These are phyloP conservation scores for Dipodomys merriami DNA, from an alignment of 2,113 vertebrate genomes.

Conservation along the genomic window DNA sequence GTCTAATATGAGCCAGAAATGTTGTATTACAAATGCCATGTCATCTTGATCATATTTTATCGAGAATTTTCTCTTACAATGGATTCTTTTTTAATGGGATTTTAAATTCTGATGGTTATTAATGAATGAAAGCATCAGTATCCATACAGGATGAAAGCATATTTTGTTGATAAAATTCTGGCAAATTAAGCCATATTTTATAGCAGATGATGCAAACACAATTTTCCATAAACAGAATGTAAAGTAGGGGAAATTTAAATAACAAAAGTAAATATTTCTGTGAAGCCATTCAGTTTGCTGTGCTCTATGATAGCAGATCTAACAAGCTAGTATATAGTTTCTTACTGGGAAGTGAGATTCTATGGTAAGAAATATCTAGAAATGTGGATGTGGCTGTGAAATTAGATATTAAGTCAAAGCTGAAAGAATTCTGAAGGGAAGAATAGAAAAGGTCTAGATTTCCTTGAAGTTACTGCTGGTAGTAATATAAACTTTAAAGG, in stretches of 20 bases:
- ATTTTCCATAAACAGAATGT: slow-evolving; percentile 41
- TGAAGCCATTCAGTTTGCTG: not conserved
- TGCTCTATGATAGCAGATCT: not conserved
- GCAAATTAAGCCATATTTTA: slow-evolving; percentile 16
- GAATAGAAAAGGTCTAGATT: not conserved
- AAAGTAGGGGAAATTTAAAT: slow-evolving; percentile 18
- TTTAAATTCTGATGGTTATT: slow-evolving; percentile 19
- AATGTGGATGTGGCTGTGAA: slow-evolving; percentile 27
- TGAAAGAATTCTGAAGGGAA: not conserved
- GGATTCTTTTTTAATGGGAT: not conserved
- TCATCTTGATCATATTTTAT: slow-evolving; percentile 23
- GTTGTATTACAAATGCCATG: not conserved
- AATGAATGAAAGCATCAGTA: slow-evolving; percentile 5
- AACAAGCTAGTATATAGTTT: slow-evolving; percentile 1
- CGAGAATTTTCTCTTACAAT: not conserved
- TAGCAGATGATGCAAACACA: not conserved
- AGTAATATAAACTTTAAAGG: slow-evolving; percentile 39
- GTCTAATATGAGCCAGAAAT: slow-evolving; percentile 30
- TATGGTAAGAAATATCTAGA: slow-evolving; percentile 26
- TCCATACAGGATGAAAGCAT: not conserved
- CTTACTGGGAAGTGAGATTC: not conserved
- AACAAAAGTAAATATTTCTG: slow-evolving; percentile 10
- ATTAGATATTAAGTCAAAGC: not conserved
- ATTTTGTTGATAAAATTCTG: slow-evolving; percentile 26
- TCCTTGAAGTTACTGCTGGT: not conserved